Percentiles rank a stretch among this genome's conserved stretches.
Evolutionary conservation across 2,797 vertebrate species (phyloP).

Genomic region (Mastacembelus armatus): DNA sequence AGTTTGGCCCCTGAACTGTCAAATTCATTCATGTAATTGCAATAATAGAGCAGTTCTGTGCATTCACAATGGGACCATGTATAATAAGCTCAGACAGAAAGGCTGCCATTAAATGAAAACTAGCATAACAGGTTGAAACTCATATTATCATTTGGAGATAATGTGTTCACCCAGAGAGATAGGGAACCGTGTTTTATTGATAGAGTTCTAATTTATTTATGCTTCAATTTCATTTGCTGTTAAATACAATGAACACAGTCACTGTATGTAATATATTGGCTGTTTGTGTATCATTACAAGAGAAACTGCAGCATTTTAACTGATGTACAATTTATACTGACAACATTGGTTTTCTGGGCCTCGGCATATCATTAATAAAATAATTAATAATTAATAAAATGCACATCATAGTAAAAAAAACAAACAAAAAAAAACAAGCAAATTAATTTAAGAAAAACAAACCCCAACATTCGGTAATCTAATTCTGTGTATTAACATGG

Average conservation of each 20-base stretch:
- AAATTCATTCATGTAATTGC: constrained; percentile 19
- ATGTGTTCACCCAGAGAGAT: not conserved
- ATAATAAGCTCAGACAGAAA: constrained; percentile 2
- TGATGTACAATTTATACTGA: not conserved
- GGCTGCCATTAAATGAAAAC: constrained; percentile 1
- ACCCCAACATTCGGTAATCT: not conserved
- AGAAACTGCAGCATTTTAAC: not conserved
- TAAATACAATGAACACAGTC: not conserved
- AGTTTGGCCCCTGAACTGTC: constrained; percentile 19
- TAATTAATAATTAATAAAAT: too few species aligned
- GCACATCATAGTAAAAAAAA: too few species aligned
- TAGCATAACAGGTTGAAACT: not conserved
- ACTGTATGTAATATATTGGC: not conserved
- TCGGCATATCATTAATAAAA: not conserved
- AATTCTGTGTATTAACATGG: not conserved
- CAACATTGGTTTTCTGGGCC: not conserved
- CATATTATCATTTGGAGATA: constrained; percentile 4
- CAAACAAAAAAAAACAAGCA: not conserved
- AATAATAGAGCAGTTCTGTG: not conserved
- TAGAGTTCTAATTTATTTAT: not conserved
- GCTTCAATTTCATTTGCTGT: not conserved
- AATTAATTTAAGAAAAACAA: not conserved
- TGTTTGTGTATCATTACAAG: not conserved
- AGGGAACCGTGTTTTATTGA: not conserved
- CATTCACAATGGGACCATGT: constrained; percentile 1